phyloP scores from a whole-genome alignment of 53 echinoderm and acorn worm species.

The Antedon mediterranea region DNA sequence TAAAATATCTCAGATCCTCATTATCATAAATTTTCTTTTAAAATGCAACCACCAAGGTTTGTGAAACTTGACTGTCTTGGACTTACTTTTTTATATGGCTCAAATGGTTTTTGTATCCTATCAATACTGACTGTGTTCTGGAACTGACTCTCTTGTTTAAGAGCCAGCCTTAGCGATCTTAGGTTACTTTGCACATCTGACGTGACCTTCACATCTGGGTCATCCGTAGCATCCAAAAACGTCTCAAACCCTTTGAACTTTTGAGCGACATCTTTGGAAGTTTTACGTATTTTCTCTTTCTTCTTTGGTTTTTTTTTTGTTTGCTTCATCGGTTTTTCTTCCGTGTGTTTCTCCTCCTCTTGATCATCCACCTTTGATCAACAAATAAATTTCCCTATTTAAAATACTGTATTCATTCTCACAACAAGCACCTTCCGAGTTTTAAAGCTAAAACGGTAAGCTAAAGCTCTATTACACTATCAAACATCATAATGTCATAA shows the following conservation, averaged over 20 bases:
- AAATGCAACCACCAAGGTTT: too few species aligned
- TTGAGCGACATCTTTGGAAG: slow-evolving; percentile 51
- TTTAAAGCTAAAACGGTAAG: too few species aligned
- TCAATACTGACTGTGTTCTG: slow-evolving; percentile 68
- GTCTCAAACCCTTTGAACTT: slow-evolving; percentile 87
- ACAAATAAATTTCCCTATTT: too few species aligned
- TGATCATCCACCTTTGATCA: slow-evolving; percentile 60
- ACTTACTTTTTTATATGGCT: slow-evolving; percentile 70
- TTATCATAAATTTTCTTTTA: too few species aligned
- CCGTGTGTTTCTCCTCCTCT: background rate
- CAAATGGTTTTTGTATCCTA: slow-evolving; percentile 83
- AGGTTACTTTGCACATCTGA: slow-evolving; percentile 91
- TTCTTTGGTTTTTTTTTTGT: background rate
- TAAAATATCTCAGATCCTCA: too few species aligned
- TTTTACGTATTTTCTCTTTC: slow-evolving; percentile 42
- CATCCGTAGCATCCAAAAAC: slow-evolving; percentile 56
- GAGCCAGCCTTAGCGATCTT: slow-evolving; percentile 54
- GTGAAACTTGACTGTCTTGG: too few species aligned
- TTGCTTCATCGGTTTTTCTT: slow-evolving; percentile 6
- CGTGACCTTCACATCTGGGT: slow-evolving; percentile 33
- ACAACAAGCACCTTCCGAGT: too few species aligned
- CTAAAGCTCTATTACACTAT: too few species aligned
- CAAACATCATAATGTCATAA: too few species aligned
- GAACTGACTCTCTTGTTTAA: slow-evolving; percentile 47
- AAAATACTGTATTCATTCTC: too few species aligned